Evolutionary conservation across 2,888 invertebrate genomes (phyloP).

Genomic region (Pseudococcus viburni): DNA sequence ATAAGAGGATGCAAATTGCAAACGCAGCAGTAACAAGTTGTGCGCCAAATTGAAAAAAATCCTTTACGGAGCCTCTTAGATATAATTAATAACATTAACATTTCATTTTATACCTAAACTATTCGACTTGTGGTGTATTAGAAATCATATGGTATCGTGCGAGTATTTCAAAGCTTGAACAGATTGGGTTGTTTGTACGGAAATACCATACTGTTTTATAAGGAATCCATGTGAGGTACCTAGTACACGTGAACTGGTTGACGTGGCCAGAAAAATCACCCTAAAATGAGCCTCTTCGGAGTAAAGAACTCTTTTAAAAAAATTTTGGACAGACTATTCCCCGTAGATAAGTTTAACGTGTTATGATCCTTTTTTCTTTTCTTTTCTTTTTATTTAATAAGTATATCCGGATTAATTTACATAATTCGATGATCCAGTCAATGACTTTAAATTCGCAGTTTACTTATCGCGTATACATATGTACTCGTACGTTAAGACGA

Average conservation of each 20-base stretch:
- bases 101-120: not conserved
- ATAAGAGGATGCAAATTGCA: not conserved
- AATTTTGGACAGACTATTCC: conserved; percentile 36
- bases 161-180: not conserved
- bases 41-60: conserved; percentile 1
- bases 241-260: not conserved
- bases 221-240: not conserved
- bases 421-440: conserved; percentile 60
- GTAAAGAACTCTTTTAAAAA: conserved; percentile 60
- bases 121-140: not conserved
- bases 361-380: not conserved
- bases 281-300: conserved; percentile 55
- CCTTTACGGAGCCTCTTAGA: not conserved
- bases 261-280: conserved; percentile 8
- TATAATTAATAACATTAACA: not conserved
- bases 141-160: not conserved
- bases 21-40: not conserved
- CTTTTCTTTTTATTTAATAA: conserved; percentile 58
- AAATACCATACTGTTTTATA: conserved; percentile 12
- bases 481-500: not conserved
- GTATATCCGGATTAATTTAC: conserved; percentile 64
- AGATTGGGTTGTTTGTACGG: conserved; percentile 13
- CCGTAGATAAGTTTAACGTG: not conserved
- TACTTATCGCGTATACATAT: not conserved
- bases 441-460: conserved; percentile 53